Percentiles rank a stretch among this genome's conserved stretches.
Conservation (phyloP, 2,113 vertebrate species). For the Indicator maculatus region DNA sequence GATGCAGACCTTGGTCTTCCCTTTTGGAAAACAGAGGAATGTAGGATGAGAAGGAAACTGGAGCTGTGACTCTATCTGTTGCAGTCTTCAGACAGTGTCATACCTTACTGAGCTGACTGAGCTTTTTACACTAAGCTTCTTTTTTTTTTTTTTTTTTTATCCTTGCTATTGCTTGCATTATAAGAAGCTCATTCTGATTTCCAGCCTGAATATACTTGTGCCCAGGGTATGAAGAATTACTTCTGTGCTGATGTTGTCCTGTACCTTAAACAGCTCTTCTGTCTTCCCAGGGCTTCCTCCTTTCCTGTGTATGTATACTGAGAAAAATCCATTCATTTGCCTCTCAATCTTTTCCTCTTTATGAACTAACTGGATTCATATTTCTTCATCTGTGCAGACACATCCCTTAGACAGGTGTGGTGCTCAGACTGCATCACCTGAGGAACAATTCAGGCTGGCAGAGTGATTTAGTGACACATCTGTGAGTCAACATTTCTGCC, state of each 20-base stretch:
- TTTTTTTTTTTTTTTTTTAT: neutral
- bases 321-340: neutral
- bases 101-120: neutral
- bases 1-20: neutral
- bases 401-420: constrained; percentile 58
- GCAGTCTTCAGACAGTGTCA: neutral
- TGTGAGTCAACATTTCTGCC: constrained; percentile 62
- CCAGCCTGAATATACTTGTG: neutral
- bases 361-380: constrained; percentile 28
- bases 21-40: neutral
- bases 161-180: neutral
- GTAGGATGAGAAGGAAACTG: neutral
- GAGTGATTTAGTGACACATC: constrained; percentile 53
- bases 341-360: constrained; percentile 18
- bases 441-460: constrained; percentile 51
- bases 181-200: neutral
- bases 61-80: neutral
- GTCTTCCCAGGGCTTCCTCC: neutral
- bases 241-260: neutral
- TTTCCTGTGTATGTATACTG: neutral
- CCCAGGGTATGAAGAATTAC: neutral
- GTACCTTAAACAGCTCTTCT: neutral
- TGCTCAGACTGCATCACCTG: constrained; percentile 42
- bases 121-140: neutral
- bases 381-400: constrained; percentile 29